Evolutionary conservation across 2,797 vertebrate species (phyloP), one percentile per base, ranked within the genome.

Genomic region (Champsocephalus gunnari): DNA sequence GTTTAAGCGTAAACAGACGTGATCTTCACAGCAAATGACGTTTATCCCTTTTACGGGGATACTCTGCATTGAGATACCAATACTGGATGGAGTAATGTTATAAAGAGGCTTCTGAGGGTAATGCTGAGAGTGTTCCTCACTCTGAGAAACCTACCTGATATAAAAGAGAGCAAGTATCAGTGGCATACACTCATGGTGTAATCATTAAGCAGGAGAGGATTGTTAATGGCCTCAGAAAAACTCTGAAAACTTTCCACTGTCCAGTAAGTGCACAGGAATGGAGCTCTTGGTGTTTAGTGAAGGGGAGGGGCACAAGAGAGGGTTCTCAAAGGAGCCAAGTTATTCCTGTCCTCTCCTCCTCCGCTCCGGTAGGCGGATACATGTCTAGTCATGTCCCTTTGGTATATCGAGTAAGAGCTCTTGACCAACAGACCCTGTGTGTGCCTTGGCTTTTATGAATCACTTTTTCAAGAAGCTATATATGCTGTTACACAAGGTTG

Each of bases 341-440:
- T 89, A 90, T 92, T 91, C 79, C 70, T 83, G 82, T 87, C 83
- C 14, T 61, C 51, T 73, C 71, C 24, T 49, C 77, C 55, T 65
- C 63, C 50, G 74, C 81, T 71, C 44, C 45, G 13, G 65, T 68
- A 32, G 77, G 55, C 47, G 47, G 34, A 63, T 78, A 72, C 89
- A 81, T 84, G 86, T 86, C 82, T 50, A 61, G 83, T 87, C 87
- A 83, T 83, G 78, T 83, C 71, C 57, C 62, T 77, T 38, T 61
- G 17, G 64, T 61, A 41, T 28, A 50, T 69, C 80, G 69, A 63
- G 59, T 63, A 72, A 77, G 64, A 81, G 28, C 21, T 44, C 43
- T 77, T 75, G 75, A 83, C 78, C 59, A 71, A 0, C 62, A 67
- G 45, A 24, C 50, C 21, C 45, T 58, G 54, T 17, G 62, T 72